Base-by-base conservation (phyloP, 1,140 invertebrate genomes). In the Ooceraea biroi region DNA sequence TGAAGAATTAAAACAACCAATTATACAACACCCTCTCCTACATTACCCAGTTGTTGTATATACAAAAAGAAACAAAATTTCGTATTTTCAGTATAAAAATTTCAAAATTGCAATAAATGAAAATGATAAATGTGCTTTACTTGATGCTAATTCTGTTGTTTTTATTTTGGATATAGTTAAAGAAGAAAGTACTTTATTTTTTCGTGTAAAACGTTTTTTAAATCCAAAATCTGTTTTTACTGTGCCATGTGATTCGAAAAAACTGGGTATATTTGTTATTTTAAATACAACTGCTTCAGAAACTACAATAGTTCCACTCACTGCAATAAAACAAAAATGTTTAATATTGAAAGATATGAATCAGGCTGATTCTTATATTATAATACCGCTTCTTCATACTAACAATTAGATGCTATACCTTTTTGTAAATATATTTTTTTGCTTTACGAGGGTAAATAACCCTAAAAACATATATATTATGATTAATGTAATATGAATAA, bases 191-290 rank as follows among this genome's bases (percentile, higher is more conserved):
- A 4, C 55, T n/a, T 22, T 71, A 57, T n/a, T 14, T 71, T 7
- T 57, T 17, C n/a, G 11, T 7, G 48, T 10, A 55, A 10, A 12
- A 71, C 27, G 68, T 14, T 55, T 71, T 36, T 36, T 55, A 55
- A 71, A 71, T 36, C 48, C 68, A 14, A 22, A 14, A 71, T 71
- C 27, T 22, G 0, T 71, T 0, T 71, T 71, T 57, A 71, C 11
- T 36, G n/a, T 22, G 0, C 66, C 68, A 22, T 71, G 17, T 36
- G 1, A 27, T 36, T 71, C 50, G 3, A 11, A 41, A 19, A 71
- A 7, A 57, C 30, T 71, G 12, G 30, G 50, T 7, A 71, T 71
- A 50, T 71, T 22, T 41, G 3, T 71, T 8, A 57, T 55, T 36
- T 71, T 27, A 30, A 71, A 22, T 5, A 22, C 0, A 19, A 55